phyloP scores from a whole-genome alignment of 2,888 invertebrate species.

The Mythimna ferrago region DNA sequence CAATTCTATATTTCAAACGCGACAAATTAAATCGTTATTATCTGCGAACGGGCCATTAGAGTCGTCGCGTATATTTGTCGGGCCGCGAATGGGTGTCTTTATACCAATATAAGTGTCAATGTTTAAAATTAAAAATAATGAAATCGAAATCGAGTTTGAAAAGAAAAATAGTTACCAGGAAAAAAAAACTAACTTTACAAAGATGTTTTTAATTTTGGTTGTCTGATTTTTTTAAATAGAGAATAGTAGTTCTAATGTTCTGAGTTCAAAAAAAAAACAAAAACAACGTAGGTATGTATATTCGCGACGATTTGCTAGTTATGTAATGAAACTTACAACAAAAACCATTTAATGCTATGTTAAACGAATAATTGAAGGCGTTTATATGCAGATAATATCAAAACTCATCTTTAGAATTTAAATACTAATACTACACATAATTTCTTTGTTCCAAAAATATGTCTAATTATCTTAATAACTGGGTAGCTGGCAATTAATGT shows the following conservation, averaged over 20 bases:
- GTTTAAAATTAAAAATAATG: conserved; percentile 52
- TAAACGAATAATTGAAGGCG: conserved; percentile 43
- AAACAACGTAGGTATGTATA: background rate
- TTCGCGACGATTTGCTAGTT: conserved; percentile 6
- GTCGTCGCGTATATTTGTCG: conserved; percentile 44
- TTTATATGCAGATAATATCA: conserved; percentile 44
- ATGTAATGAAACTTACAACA: conserved; percentile 25
- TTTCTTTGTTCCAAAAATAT: conserved; percentile 42
- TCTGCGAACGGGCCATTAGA: conserved; percentile 44
- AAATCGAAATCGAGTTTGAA: conserved; percentile 59
- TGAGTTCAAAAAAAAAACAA: background rate
- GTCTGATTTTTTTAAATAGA: background rate
- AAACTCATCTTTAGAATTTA: conserved; percentile 33
- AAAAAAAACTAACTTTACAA: conserved; percentile 1
- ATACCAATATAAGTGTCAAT: conserved; percentile 55
- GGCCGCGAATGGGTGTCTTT: conserved; percentile 55
- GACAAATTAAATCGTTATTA: conserved; percentile 55
- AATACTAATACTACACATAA: conserved; percentile 39
- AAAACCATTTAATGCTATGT: conserved; percentile 48
- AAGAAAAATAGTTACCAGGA: conserved; percentile 15
- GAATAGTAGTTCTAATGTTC: background rate
- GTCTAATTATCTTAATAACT: conserved; percentile 53
- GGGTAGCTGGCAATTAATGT: conserved; percentile 51
- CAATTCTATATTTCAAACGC: conserved; percentile 45
- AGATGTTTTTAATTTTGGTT: background rate